Conservation (phyloP, 2,888 invertebrate species). For the Drosophila demipolita region DNA sequence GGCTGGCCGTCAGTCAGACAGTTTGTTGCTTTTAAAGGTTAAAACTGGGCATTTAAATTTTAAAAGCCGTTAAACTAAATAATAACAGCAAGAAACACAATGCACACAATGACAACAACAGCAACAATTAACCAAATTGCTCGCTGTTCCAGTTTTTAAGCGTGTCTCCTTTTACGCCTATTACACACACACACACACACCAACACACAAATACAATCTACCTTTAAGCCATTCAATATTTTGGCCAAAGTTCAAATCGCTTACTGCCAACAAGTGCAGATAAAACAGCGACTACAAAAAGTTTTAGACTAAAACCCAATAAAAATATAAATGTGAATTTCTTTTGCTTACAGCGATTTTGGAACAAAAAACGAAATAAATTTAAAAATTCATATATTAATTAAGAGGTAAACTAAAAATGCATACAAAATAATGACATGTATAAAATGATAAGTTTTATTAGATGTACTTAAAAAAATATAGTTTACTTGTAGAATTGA, state of each 20-base stretch:
- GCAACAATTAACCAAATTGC: conserved; percentile 59
- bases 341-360: too few species aligned
- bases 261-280: conserved; percentile 31
- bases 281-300: conserved; percentile 4
- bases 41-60: conserved; percentile 71
- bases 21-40: conserved; percentile 71
- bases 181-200: conserved; percentile 13
- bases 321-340: neutral
- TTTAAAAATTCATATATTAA: neutral
- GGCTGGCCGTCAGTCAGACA: conserved; percentile 41
- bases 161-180: conserved; percentile 38
- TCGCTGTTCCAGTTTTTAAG: conserved; percentile 71
- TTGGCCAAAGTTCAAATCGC: conserved; percentile 65
- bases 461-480: too few species aligned
- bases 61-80: conserved; percentile 59
- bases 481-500: too few species aligned
- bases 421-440: neutral
- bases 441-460: neutral
- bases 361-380: too few species aligned
- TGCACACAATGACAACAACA: conserved; percentile 44
- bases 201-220: neutral
- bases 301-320: neutral
- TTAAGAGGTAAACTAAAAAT: neutral
- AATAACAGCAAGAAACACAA: conserved; percentile 48
- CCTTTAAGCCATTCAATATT: conserved; percentile 33